phyloP scores from a whole-genome alignment of 53 echinoderm and acorn worm genomes.

The Hippasteria phrygiana region DNA sequence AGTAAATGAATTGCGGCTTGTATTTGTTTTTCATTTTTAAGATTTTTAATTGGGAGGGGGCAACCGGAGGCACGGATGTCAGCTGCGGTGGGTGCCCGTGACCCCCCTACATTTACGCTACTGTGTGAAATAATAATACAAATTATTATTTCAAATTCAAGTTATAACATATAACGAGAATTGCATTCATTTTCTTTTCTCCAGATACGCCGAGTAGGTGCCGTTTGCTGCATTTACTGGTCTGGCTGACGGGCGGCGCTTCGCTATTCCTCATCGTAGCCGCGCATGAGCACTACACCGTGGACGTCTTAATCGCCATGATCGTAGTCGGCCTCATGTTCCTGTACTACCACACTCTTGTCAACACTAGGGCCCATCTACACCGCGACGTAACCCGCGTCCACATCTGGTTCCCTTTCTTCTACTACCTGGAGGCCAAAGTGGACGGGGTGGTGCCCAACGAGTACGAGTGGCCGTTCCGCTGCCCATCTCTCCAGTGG shows the following conservation, averaged over 20 bases:
- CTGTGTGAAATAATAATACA: too few relatives aligned
- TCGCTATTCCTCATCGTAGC: conserved; percentile 96
- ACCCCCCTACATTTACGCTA: too few relatives aligned
- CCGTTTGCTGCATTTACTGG: conserved; percentile 82
- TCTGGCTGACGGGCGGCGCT: conserved; percentile 89
- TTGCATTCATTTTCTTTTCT: neutral
- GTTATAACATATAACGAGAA: too few relatives aligned
- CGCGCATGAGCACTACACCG: conserved; percentile 98
- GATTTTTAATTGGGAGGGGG: too few relatives aligned
- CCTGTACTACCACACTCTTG: conserved; percentile 96
- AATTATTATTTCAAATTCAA: too few relatives aligned
- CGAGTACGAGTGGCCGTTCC: conserved; percentile 89
- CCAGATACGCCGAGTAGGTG: conserved; percentile 90
- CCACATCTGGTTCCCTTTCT: conserved; percentile 95
- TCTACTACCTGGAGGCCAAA: conserved; percentile 88
- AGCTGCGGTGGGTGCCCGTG: too few relatives aligned
- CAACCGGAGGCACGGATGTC: too few relatives aligned
- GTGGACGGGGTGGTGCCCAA: conserved; percentile 93
- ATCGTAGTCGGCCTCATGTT: conserved; percentile 92
- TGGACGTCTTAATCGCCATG: conserved; percentile 97
- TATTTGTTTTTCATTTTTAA: too few relatives aligned
- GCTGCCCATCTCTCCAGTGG: conserved; percentile 41
- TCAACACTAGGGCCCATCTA: conserved; percentile 86
- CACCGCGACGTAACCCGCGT: conserved; percentile 76
- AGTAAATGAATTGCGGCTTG: too few relatives aligned